These are phyloP conservation scores for Papilio gigon DNA, from an alignment of 2,888 invertebrate species.

Conservation along the genomic window DNA sequence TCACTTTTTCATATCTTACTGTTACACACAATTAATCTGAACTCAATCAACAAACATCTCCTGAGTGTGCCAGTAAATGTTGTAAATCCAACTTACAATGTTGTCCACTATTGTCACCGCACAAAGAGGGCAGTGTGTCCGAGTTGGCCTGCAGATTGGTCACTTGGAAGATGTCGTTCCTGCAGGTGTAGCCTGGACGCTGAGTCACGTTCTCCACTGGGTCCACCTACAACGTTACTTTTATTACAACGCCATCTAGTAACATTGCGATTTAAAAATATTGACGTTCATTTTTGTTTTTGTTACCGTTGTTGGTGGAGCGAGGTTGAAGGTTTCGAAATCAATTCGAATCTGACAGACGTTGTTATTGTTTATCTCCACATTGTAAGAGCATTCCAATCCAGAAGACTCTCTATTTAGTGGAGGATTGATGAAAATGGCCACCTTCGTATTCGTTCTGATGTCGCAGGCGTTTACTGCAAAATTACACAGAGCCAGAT, in stretches of 20 bases:
- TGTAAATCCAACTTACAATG: constrained; percentile 77
- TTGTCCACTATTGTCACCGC: constrained; percentile 85
- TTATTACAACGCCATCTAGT: constrained; percentile 42
- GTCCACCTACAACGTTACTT: constrained; percentile 60
- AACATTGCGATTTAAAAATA: no score
- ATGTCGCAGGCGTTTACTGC: constrained; percentile 77
- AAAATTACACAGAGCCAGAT: constrained; percentile 48
- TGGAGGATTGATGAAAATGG: constrained; percentile 77
- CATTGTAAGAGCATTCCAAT: constrained; percentile 79
- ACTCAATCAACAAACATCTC: no score
- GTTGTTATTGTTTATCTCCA: constrained; percentile 82
- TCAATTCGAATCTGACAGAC: constrained; percentile 84
- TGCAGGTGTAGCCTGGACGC: constrained; percentile 74
- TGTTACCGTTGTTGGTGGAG: constrained; percentile 74
- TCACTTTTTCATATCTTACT: no score
- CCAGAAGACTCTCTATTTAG: constrained; percentile 70
- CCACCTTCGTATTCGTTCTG: constrained; percentile 71
- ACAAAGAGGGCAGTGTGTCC: constrained; percentile 78
- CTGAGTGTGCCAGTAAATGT: constrained; percentile 38
- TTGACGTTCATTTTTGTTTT: neutral
- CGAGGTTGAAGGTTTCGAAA: constrained; percentile 81
- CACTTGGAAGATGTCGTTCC: constrained; percentile 79
- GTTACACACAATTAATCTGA: no score
- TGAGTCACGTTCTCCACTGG: constrained; percentile 74
- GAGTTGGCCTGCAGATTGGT: constrained; percentile 77